Conservation (phyloP, 2,888 invertebrate species). For the Charanyca ferruginea region DNA sequence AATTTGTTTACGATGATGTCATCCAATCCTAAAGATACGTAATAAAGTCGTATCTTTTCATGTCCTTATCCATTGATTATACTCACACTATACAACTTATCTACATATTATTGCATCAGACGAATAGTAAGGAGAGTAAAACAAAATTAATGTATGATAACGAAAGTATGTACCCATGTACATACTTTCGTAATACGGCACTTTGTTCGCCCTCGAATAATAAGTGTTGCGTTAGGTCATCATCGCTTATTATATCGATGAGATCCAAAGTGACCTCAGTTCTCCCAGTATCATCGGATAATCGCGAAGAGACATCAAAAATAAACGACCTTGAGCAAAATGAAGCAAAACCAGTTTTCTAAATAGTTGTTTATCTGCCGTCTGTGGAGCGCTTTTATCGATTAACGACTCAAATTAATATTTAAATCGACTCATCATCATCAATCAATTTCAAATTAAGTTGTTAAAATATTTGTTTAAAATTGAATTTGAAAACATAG, state of each 20-base stretch:
- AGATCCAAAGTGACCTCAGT: slow-evolving; percentile 79
- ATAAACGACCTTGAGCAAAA: slow-evolving; percentile 71
- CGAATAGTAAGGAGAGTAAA: slow-evolving; percentile 32
- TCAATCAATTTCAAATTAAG: slow-evolving; percentile 37
- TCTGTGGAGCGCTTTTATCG: slow-evolving; percentile 48
- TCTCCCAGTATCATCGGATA: slow-evolving; percentile 67
- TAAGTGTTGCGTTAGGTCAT: slow-evolving; percentile 76
- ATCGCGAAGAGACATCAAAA: slow-evolving; percentile 68
- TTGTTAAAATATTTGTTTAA: slow-evolving; percentile 22
- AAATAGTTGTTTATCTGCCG: slow-evolving; percentile 56
- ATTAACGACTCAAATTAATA: slow-evolving; percentile 61
- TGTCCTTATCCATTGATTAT: slow-evolving; percentile 38
- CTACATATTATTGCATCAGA: slow-evolving; percentile 33
- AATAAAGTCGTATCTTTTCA: slow-evolving; percentile 8
- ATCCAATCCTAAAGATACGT: slow-evolving; percentile 23
- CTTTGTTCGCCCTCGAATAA: slow-evolving; percentile 61
- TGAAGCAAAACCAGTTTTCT: slow-evolving; percentile 73
- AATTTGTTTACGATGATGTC: slow-evolving; percentile 47
- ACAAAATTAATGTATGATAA: slow-evolving; percentile 38
- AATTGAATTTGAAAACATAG: slow-evolving; percentile 6
- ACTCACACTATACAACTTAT: slow-evolving; percentile 1
- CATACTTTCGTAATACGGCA: no score
- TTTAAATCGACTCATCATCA: slow-evolving; percentile 49
- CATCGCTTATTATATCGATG: slow-evolving; percentile 81
- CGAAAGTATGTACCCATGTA: no score